Conservation (phyloP, 2,113 vertebrate genomes). For the Notarius quadriscutis region DNA sequence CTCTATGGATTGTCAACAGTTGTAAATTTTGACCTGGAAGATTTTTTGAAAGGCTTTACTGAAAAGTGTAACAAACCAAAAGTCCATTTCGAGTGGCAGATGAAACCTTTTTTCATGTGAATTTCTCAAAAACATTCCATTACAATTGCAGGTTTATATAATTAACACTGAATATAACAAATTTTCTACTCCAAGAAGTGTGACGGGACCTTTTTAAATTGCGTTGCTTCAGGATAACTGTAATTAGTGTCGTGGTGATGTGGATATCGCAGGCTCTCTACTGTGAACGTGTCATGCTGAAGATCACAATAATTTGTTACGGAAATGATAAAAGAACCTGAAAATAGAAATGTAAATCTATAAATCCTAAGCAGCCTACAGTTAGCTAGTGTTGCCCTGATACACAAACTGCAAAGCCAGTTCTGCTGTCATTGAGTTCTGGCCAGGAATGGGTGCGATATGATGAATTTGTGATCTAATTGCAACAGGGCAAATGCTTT, state of each 20-base stretch:
- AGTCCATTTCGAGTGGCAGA: neutral
- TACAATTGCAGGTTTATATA: neutral
- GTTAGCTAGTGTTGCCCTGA: too few relatives aligned
- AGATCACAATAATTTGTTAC: slow-evolving; percentile 42
- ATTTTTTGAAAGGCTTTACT: neutral
- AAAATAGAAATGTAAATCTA: slow-evolving; percentile 36
- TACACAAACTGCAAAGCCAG: too few relatives aligned
- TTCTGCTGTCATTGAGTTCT: neutral
- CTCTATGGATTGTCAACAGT: neutral
- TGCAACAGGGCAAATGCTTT: neutral
- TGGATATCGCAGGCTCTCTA: neutral
- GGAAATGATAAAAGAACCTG: neutral
- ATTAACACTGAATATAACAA: neutral
- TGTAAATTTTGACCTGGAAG: neutral
- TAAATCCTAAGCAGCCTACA: neutral
- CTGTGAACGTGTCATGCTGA: slow-evolving; percentile 22
- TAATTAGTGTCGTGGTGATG: neutral
- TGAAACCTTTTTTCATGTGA: too few relatives aligned
- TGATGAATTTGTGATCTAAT: neutral
- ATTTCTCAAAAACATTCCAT: neutral
- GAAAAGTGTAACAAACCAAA: neutral
- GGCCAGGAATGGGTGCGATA: neutral
- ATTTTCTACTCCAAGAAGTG: neutral
- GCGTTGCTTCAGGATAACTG: slow-evolving; percentile 6
- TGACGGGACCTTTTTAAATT: slow-evolving; percentile 1